phyloP scores from a whole-genome alignment of 2,113 vertebrate species.

The Eptesicus fuscus region DNA sequence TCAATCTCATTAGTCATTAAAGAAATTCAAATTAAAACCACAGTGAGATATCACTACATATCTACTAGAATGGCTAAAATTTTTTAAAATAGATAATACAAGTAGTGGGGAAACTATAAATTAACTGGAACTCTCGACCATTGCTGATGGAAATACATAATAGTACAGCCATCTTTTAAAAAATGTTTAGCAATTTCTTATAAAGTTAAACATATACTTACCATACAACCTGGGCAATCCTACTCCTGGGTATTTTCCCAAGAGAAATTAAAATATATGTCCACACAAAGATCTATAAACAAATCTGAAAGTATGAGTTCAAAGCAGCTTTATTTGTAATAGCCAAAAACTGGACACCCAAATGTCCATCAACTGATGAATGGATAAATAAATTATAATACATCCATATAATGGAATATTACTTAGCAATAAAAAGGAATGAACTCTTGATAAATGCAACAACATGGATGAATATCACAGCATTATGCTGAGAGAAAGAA shows the following conservation, averaged over 20 bases:
- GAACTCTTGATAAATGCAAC: not conserved
- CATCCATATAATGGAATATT: not conserved
- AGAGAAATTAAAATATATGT: slow-evolving; percentile 38
- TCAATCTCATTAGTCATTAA: not conserved
- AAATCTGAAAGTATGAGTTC: not conserved
- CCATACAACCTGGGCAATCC: slow-evolving; percentile 11
- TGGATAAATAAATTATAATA: not conserved
- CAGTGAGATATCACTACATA: not conserved
- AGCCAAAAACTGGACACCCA: not conserved
- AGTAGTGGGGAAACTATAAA: not conserved
- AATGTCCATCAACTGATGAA: not conserved
- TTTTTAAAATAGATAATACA: not conserved
- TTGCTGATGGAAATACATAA: not conserved
- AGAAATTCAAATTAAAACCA: slow-evolving; percentile 2
- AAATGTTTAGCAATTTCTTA: not conserved
- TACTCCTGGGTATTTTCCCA: slow-evolving; percentile 12
- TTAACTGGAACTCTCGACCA: not conserved
- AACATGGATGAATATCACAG: not conserved
- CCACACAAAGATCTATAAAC: slow-evolving; percentile 9
- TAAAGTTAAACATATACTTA: slow-evolving; percentile 34
- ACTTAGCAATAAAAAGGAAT: slow-evolving; percentile 15
- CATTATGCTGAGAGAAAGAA: not conserved
- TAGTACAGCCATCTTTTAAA: not conserved
- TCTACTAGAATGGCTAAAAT: not conserved
- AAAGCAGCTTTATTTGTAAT: slow-evolving; percentile 33